Conservation (phyloP, 92 coral and sea anemone species). For the Virgularia gustaviana region DNA sequence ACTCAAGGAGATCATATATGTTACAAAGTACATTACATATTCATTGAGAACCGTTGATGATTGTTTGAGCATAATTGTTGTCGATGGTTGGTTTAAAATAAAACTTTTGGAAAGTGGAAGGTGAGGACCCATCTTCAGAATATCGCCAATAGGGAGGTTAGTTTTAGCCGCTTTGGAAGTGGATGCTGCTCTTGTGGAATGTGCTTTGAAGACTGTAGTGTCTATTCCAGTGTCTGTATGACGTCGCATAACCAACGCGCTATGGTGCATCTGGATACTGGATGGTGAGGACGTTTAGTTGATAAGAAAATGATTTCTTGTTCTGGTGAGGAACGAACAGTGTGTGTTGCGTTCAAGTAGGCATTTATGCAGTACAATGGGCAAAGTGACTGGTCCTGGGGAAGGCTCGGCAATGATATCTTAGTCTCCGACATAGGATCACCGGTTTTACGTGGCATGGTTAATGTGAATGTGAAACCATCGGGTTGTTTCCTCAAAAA, state of each 20-base stretch:
- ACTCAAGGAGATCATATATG: too few relatives aligned
- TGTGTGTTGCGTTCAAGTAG: background rate
- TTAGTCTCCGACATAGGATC: background rate
- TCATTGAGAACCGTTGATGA: background rate
- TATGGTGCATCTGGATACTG: too few relatives aligned
- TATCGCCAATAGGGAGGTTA: slow-evolving; percentile 3
- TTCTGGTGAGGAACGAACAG: too few relatives aligned
- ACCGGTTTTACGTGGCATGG: background rate
- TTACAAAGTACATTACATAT: too few relatives aligned
- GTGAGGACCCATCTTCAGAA: slow-evolving; percentile 30
- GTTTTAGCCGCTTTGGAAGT: slow-evolving; percentile 48
- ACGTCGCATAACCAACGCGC: too few relatives aligned
- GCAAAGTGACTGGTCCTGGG: background rate
- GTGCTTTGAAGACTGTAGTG: slow-evolving; percentile 53
- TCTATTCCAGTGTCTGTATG: slow-evolving; percentile 61
- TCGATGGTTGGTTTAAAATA: slow-evolving; percentile 26
- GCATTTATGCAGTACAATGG: background rate
- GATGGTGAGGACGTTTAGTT: too few relatives aligned
- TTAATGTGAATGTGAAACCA: background rate
- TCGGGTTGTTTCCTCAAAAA: background rate
- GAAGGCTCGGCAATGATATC: background rate
- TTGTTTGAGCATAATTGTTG: background rate
- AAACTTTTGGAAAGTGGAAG: slow-evolving; percentile 26
- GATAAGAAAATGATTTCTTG: too few relatives aligned
- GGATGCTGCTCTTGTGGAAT: slow-evolving; percentile 58